Evolutionary conservation across 2,113 vertebrate species (phyloP).

Genomic region (Pollachius pollachius): DNA sequence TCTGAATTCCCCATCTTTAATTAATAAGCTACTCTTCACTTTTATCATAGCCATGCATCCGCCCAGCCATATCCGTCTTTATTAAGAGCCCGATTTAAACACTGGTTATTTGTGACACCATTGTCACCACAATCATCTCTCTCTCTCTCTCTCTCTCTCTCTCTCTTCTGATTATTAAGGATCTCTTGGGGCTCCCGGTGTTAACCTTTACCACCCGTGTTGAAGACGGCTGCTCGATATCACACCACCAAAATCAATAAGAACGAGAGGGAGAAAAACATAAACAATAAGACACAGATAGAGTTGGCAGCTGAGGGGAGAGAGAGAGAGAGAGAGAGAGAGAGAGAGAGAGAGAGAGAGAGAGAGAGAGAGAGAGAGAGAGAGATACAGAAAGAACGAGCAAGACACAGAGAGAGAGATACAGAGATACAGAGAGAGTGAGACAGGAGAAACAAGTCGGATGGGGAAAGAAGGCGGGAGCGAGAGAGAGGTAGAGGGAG

Average conservation of each 20-base stretch:
- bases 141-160: not conserved
- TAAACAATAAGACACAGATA: conserved; percentile 15
- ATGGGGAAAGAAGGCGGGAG: too few relatives aligned
- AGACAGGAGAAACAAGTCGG: too few relatives aligned
- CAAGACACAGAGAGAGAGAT: conserved; percentile 43
- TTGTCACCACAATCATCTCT: not conserved
- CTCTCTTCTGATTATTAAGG: conserved; percentile 35
- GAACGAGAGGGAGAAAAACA: conserved; percentile 29
- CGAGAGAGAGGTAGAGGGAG: not conserved
- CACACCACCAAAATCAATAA: conserved; percentile 46
- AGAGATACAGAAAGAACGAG: not conserved
- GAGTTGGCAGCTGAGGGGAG: conserved; percentile 8
- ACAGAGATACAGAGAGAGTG: too few relatives aligned
- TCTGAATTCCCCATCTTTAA: too few relatives aligned
- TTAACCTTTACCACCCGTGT: conserved; percentile 30
- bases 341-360: conserved; percentile 47
- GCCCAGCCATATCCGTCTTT: conserved; percentile 13
- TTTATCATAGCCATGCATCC: not conserved
- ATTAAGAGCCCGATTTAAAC: conserved; percentile 13
- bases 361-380: conserved; percentile 19
- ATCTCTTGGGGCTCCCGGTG: conserved; percentile 31
- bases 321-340: not conserved
- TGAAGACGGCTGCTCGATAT: conserved; percentile 41
- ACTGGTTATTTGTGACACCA: conserved; percentile 6
- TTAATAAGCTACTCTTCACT: not conserved